Evolutionary conservation across 2,888 invertebrate genomes (phyloP).

Genomic region (Aquatica leii): DNA sequence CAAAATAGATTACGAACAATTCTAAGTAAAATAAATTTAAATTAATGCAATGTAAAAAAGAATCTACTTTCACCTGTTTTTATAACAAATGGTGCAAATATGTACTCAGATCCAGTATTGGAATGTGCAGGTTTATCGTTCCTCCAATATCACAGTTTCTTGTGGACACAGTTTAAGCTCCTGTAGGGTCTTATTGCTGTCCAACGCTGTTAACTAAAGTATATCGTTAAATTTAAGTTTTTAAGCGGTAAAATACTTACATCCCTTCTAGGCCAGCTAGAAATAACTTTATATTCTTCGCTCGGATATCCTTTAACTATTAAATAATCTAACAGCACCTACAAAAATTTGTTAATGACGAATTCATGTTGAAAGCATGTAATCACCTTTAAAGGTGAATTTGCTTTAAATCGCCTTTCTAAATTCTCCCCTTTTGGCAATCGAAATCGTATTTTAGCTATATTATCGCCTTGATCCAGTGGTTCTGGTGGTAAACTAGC

Average conservation of each 20-base stretch:
- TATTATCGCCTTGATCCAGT: constrained; percentile 60
- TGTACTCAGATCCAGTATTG: constrained; percentile 18
- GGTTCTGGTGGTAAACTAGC: constrained; percentile 80
- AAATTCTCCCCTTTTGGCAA: constrained; percentile 80
- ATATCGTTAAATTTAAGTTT: neutral
- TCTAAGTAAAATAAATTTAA: constrained; percentile 25
- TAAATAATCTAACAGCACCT: constrained; percentile 86
- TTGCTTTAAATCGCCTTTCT: constrained; percentile 77
- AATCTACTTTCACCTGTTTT: constrained; percentile 19
- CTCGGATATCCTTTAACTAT: constrained; percentile 88
- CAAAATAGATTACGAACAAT: constrained; percentile 26
- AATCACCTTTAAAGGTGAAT: constrained; percentile 66
- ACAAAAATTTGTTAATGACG: constrained; percentile 38
- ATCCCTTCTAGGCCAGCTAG: constrained; percentile 95
- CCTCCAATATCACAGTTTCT: constrained; percentile 94
- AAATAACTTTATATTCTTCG: constrained; percentile 89
- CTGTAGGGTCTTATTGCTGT: constrained; percentile 77
- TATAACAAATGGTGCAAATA: constrained; percentile 19
- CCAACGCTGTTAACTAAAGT: constrained; percentile 79
- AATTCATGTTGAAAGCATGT: neutral
- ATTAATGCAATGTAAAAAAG: constrained; percentile 20
- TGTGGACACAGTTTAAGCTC: constrained; percentile 89
- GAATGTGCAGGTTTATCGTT: constrained; percentile 72
- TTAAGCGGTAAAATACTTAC: constrained; percentile 68
- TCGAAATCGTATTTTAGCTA: constrained; percentile 82